phyloP scores from a whole-genome alignment of 2,113 vertebrate genomes.

The Sorex fumeus region DNA sequence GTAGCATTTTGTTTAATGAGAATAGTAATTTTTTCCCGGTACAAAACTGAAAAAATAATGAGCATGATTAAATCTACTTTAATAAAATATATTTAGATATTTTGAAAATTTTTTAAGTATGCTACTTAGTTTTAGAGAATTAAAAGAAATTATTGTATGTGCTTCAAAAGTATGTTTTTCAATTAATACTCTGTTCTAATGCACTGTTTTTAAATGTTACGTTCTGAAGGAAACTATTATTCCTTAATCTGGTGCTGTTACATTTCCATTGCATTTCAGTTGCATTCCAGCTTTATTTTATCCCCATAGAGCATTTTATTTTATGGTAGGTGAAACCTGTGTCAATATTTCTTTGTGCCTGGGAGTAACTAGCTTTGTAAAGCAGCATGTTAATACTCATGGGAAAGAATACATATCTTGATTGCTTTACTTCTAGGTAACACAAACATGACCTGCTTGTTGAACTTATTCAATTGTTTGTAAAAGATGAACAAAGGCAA shows the following conservation, averaged over 20 bases:
- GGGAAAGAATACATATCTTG: constrained; percentile 1
- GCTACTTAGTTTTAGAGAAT: neutral
- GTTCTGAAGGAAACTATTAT: neutral
- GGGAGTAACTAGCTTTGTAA: constrained; percentile 39
- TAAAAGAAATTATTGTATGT: neutral
- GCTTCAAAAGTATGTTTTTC: constrained; percentile 21
- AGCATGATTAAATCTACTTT: neutral
- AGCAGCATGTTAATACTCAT: neutral
- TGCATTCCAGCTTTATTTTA: constrained; percentile 26
- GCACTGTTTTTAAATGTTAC: neutral
- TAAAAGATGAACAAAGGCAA: neutral
- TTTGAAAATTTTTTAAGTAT: neutral
- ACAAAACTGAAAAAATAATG: neutral
- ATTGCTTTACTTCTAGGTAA: constrained; percentile 56
- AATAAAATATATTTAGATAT: neutral
- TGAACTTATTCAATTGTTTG: constrained; percentile 18
- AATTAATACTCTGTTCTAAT: neutral
- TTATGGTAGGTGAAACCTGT: constrained; percentile 37
- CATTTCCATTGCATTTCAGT: neutral
- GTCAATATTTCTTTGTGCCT: constrained; percentile 35
- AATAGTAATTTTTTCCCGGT: neutral
- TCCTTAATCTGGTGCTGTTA: neutral
- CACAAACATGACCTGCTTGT: constrained; percentile 3
- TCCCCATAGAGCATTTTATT: constrained; percentile 39
- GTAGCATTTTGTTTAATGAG: neutral